phyloP scores from a whole-genome alignment of 1,140 invertebrate species.

The Gryllus bimaculatus region DNA sequence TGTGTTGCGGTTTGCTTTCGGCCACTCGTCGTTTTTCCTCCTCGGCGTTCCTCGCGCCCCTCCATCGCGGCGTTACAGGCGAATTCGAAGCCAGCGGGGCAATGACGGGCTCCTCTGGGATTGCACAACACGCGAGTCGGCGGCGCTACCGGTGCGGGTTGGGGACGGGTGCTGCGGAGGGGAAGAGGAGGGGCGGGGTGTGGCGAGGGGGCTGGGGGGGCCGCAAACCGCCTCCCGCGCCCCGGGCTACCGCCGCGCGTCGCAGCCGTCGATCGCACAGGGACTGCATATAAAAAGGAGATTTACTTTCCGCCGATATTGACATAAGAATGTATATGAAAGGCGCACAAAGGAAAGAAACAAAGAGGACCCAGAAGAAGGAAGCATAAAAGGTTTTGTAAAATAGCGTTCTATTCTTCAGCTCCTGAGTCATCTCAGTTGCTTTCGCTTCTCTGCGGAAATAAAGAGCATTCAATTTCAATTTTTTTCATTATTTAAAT shows the following conservation, averaged over 20 bases:
- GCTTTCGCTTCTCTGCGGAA: not conserved
- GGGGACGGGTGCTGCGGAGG: too few relatives aligned
- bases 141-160: too few relatives aligned
- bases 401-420: constrained; percentile 10
- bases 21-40: too few relatives aligned
- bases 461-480: constrained; percentile 24
- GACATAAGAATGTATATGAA: constrained; percentile 10
- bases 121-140: too few relatives aligned
- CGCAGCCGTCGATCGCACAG: constrained; percentile 1
- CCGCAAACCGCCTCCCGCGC: too few relatives aligned
- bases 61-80: too few relatives aligned
- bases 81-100: too few relatives aligned
- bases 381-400: not conserved
- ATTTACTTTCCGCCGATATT: constrained; percentile 13
- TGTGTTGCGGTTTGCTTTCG: too few relatives aligned
- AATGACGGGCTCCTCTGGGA: too few relatives aligned
- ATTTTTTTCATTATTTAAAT: constrained; percentile 26
- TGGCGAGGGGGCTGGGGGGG: too few relatives aligned
- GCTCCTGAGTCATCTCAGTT: not conserved
- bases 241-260: not conserved
- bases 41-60: too few relatives aligned
- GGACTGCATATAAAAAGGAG: constrained; percentile 12
- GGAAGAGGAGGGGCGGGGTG: too few relatives aligned
- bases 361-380: constrained; percentile 6
- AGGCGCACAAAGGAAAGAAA: not conserved